These are phyloP conservation scores for Saccopteryx leptura DNA, from an alignment of 2,113 vertebrate genomes.

Conservation along the genomic window DNA sequence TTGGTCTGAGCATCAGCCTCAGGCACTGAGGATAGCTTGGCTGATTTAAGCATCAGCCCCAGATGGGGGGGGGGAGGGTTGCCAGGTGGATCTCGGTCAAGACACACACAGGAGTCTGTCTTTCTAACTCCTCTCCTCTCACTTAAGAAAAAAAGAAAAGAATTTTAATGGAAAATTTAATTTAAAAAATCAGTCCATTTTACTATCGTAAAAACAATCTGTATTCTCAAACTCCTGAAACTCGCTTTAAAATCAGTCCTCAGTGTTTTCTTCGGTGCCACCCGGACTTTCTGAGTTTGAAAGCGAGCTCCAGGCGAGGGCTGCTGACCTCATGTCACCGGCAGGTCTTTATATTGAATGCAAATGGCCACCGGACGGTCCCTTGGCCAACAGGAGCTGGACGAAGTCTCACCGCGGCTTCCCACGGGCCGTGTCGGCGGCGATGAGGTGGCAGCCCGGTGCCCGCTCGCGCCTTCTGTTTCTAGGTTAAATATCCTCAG, in stretches of 20 bases:
- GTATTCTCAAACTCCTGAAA: not conserved
- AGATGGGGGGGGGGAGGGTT: too few relatives aligned
- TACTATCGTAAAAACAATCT: not conserved
- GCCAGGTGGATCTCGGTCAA: too few relatives aligned
- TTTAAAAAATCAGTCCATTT: not conserved
- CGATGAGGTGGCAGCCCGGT: rapidly evolving
- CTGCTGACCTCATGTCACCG: rapidly evolving
- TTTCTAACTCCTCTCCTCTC: too few relatives aligned
- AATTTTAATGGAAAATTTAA: not conserved
- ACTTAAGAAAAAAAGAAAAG: not conserved
- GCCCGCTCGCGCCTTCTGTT: not conserved
- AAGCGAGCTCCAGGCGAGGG: rapidly evolving
- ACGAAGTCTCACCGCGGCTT: too few relatives aligned
- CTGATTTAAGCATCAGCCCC: too few relatives aligned
- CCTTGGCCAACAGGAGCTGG: too few relatives aligned
- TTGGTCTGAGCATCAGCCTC: too few relatives aligned
- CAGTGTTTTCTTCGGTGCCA: rapidly evolving
- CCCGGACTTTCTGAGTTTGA: too few relatives aligned
- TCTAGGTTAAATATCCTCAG: not conserved
- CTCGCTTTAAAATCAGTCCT: not conserved
- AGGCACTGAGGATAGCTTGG: too few relatives aligned
- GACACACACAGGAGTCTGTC: too few relatives aligned
- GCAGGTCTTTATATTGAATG: not conserved
- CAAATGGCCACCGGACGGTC: too few relatives aligned
- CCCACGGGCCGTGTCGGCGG: not conserved